These are phyloP conservation scores for Muscicapa comitata DNA, from an alignment of 2,797 vertebrate species.

Conservation along the genomic window DNA sequence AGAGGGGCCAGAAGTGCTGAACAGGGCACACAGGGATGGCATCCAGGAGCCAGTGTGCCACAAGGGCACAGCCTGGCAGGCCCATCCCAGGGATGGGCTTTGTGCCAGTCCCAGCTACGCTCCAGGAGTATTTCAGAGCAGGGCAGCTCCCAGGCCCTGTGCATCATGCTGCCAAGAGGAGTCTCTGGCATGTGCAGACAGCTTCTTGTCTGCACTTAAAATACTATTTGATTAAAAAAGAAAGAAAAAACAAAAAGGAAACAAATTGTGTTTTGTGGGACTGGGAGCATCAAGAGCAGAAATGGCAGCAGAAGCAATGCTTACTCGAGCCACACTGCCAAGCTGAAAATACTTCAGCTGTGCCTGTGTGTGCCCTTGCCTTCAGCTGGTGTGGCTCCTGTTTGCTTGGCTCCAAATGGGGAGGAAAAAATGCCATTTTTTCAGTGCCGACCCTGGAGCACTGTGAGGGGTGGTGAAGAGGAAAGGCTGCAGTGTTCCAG, in stretches of 20 bases:
- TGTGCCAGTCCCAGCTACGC: background rate
- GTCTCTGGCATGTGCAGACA: background rate
- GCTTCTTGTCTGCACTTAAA: background rate
- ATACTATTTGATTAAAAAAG: background rate
- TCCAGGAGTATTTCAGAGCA: background rate
- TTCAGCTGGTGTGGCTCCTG: accelerated
- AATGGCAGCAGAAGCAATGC: background rate
- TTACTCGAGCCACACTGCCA: accelerated
- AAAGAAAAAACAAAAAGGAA: background rate
- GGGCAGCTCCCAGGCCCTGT: background rate
- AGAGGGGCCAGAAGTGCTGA: accelerated
- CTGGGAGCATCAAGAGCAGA: background rate
- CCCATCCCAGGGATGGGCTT: background rate
- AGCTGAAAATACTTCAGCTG: background rate
- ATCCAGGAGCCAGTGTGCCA: accelerated
- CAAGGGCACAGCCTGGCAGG: background rate
- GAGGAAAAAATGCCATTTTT: background rate
- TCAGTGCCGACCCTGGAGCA: background rate
- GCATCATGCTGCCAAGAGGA: background rate
- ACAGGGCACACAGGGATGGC: accelerated
- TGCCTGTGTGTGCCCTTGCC: background rate
- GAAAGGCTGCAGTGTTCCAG: background rate
- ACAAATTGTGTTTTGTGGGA: accelerated
- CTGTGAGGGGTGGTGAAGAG: accelerated
- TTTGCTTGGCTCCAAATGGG: background rate